Evolutionary conservation across 2,888 invertebrate species (phyloP), one percentile per base, ranked within the genome.

Genomic region (Campaea margaritaria): DNA sequence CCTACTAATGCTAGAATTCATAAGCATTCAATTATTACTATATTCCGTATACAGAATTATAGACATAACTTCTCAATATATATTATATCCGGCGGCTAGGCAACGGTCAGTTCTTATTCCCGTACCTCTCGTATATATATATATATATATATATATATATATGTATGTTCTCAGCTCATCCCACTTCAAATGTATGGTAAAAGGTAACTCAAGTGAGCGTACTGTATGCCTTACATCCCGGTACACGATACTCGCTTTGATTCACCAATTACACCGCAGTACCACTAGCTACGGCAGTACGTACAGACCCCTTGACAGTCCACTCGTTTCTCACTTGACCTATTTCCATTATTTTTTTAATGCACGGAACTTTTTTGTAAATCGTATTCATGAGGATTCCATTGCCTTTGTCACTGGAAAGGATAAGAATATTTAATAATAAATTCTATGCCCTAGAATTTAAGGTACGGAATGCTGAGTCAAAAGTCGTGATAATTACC

Each of bases 401-500:
- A 64, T 63, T 54, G 57, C 62, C 64, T 63, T 62, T 68, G 65
- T 69, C 64, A 58, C 50, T 67, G 75, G 74, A 78, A 77, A 75
- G 74, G 75, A 81, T 81, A 79, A 78, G n/a, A n/a, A n/a, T n/a
- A n/a, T n/a, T n/a, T n/a, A n/a, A n/a, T n/a, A n/a, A n/a, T n/a
- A n/a, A n/a, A n/a, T n/a, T n/a, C n/a, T n/a, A n/a, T n/a, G n/a
- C n/a, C n/a, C n/a, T n/a, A n/a, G n/a, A n/a, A n/a, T n/a, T n/a
- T n/a, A n/a, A n/a, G n/a, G n/a, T n/a, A n/a, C n/a, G n/a, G n/a
- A n/a, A 81, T 78, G 74, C 69, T 65, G 62, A 79, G 73, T 69
- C 75, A 70, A 74, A 72, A 76, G 74, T 73, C 69, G 71, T 83
- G 80, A 82, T 77, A 79, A 71, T 72, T 65, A n/a, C n/a, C n/a